Conservation (phyloP, 2,888 invertebrate genomes). For the Nemoura dubitans region DNA sequence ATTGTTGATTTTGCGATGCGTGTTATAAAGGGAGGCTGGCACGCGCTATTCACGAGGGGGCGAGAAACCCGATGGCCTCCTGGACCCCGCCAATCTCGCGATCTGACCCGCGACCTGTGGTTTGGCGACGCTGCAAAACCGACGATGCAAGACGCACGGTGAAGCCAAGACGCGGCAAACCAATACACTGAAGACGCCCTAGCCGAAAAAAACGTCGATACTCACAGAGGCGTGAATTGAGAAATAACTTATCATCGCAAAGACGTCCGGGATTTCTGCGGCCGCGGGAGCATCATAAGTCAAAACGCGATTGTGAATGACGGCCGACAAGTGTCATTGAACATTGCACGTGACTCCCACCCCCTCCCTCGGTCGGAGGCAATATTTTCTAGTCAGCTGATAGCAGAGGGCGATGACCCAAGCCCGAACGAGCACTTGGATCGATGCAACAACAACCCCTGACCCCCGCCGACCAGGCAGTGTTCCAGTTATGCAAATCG, state of each 20-base stretch:
- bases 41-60: neutral
- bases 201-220: neutral
- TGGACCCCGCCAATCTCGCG: neutral
- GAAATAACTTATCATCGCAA: neutral
- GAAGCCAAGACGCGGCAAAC: neutral
- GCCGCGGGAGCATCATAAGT: too few species aligned
- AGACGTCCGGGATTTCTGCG: too few species aligned
- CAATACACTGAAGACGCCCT: neutral
- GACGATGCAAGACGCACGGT: neutral
- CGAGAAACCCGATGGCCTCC: neutral
- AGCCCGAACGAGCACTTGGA: neutral
- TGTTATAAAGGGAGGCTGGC: neutral
- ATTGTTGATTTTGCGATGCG: too few species aligned
- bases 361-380: neutral
- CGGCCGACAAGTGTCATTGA: neutral
- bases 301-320: too few species aligned
- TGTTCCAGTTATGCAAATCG: neutral
- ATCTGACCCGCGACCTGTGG: neutral
- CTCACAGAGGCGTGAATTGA: neutral
- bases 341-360: neutral
- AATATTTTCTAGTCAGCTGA: neutral
- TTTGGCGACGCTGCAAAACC: neutral
- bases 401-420: neutral
- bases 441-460: neutral
- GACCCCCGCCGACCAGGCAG: neutral